Evolutionary conservation across 2,797 vertebrate species (phyloP), one percentile per base, ranked within the genome.

Genomic region (Silurus aristotelis): DNA sequence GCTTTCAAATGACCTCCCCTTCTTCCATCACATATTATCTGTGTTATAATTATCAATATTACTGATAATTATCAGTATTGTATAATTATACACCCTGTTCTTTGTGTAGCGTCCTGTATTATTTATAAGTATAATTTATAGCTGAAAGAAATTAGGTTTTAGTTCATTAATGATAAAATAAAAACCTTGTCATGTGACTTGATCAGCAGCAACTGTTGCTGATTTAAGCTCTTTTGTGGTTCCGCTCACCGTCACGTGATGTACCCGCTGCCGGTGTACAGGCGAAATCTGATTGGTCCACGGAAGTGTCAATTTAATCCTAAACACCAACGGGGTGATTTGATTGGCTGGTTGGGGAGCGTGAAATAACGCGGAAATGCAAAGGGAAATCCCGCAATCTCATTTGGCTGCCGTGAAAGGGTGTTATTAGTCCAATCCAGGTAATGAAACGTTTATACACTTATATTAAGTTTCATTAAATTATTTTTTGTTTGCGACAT

Each of bases 291-390:
- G 15, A 85, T 85, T 82, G 84, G 84, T 82, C 15, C 3, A 1
- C 5, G 0, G 2, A 56, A 1, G 14, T 67, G 78, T 67, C 84
- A 58, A 75, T 85, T 46, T 2, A 1, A 63, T 22, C 2, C 10
- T 5, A 8, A 27, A 9, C 6, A 20, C 19, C 2, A 56, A 55
- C 22, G n/a, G 2, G 9, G 77, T 6, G 27, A 56, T 85, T n/a
- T 75, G 70, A 85, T 81, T 81, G 84, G 84, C 68, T 73, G 81
- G 15, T 67, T 3, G 19, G 20, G 52, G 38, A 19, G 10, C 48
- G 1, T 52, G 48, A 52, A 13, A 31, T 9, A 61, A 80, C 31
- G 27, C 84, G 84, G 84, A 85, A 85, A 64, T 43, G 14, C 4
- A 22, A 43, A 12, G 10, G 4, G 48, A 52, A 52, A 52, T 52